A percentile compares a stretch with the other conserved stretches of the same genome.
phyloP scores from a whole-genome alignment of 2,113 vertebrate genomes.

The Chitala chitala region DNA sequence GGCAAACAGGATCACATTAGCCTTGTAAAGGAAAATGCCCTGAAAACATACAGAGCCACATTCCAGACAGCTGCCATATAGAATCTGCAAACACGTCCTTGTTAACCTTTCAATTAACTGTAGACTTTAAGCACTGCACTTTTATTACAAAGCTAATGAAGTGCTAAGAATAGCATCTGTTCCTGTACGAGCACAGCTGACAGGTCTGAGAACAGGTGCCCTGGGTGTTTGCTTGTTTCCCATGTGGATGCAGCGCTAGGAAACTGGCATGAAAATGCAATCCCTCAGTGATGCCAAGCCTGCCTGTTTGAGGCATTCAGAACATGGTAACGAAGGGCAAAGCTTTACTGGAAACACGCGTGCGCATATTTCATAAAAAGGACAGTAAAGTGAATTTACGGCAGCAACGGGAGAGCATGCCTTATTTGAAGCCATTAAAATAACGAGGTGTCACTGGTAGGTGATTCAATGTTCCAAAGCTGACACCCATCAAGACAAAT shows the following conservation, averaged over 20 bases:
- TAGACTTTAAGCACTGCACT: background rate
- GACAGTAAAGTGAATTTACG: slow-evolving; percentile 46
- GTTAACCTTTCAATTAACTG: slow-evolving; percentile 4
- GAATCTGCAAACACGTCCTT: background rate
- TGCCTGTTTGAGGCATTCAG: slow-evolving; percentile 17
- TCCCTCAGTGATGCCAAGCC: background rate
- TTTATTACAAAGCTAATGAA: background rate
- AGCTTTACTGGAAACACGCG: slow-evolving; percentile 39
- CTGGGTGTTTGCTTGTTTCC: slow-evolving; percentile 36
- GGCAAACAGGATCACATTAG: background rate
- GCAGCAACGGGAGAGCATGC: slow-evolving; percentile 39
- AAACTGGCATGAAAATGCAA: no score
- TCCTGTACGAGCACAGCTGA: slow-evolving; percentile 23
- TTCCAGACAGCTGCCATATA: background rate
- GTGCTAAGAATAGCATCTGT: background rate
- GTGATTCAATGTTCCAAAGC: slow-evolving; percentile 41
- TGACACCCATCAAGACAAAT: slow-evolving; percentile 71
- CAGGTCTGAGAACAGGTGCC: slow-evolving; percentile 49
- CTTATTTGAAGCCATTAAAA: slow-evolving; percentile 62
- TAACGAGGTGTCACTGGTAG: slow-evolving; percentile 61
- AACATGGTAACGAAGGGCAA: slow-evolving; percentile 22
- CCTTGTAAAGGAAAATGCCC: background rate
- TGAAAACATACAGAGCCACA: background rate
- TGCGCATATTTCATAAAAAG: slow-evolving; percentile 36
- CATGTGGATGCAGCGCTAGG: no score